Evolutionary conservation across 2,797 vertebrate genomes (phyloP).

Genomic region (Gephyroberyx darwinii): DNA sequence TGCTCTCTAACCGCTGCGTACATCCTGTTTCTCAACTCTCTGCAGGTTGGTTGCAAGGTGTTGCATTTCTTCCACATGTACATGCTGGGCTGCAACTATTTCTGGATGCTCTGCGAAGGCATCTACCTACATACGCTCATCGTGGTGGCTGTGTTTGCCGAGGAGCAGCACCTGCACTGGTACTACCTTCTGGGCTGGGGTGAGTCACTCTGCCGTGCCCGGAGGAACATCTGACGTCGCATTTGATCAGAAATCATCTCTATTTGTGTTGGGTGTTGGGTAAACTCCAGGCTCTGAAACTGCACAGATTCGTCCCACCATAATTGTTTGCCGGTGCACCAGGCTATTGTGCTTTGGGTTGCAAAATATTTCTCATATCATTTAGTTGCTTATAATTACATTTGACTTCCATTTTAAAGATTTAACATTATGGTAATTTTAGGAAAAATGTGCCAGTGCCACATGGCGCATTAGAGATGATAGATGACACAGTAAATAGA

Average conservation of each 20-base stretch:
- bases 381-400: neutral
- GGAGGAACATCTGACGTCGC: neutral
- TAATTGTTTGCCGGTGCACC: too few relatives aligned
- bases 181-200: conserved; percentile 99
- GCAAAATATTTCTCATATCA: neutral
- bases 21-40: conserved; percentile 15
- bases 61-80: conserved; percentile 97
- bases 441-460: neutral
- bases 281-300: neutral
- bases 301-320: neutral
- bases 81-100: conserved; percentile 97
- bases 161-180: conserved; percentile 92
- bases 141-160: conserved; percentile 93
- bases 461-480: neutral
- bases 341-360: neutral
- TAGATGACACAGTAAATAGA: neutral
- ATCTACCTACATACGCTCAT: conserved; percentile 97
- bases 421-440: neutral
- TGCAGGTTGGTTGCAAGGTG: conserved; percentile 93
- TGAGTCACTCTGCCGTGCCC: conserved; percentile 73
- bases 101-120: conserved; percentile 99
- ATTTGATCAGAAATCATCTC: neutral
- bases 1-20: too few relatives aligned
- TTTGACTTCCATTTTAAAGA: neutral
- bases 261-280: neutral